Conservation (phyloP, 2,888 invertebrate genomes). For the Drosophila emarginata region DNA sequence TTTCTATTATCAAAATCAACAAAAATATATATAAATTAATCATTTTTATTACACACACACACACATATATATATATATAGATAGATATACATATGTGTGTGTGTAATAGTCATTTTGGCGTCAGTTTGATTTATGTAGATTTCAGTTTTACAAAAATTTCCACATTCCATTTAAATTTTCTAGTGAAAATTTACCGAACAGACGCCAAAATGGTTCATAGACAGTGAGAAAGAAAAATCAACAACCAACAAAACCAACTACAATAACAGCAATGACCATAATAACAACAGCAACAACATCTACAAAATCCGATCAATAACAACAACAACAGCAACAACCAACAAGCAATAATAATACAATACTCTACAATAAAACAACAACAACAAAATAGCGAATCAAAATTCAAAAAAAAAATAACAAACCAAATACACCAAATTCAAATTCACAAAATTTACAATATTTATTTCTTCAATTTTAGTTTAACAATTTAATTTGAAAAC, state of each 20-base stretch:
- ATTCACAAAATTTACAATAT: slow-evolving; percentile 35
- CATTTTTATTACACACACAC: slow-evolving; percentile 21
- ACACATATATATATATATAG: slow-evolving; percentile 15
- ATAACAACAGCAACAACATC: slow-evolving; percentile 56
- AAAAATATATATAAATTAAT: neutral
- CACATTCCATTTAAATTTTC: slow-evolving; percentile 11
- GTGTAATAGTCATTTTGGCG: neutral
- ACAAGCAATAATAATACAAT: slow-evolving; percentile 67
- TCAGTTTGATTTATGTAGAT: neutral
- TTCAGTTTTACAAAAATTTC: slow-evolving; percentile 3
- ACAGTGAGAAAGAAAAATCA: slow-evolving; percentile 39
- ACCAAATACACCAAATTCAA: slow-evolving; percentile 38
- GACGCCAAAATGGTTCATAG: slow-evolving; percentile 32
- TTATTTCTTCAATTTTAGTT: slow-evolving; percentile 30
- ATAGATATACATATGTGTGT: neutral
- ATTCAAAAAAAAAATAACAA: slow-evolving; percentile 59
- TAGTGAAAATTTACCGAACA: slow-evolving; percentile 29
- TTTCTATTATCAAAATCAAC: slow-evolving; percentile 25
- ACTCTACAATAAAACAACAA: slow-evolving; percentile 26
- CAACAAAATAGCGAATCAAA: slow-evolving; percentile 46
- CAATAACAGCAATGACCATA: slow-evolving; percentile 43
- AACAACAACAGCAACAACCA: slow-evolving; percentile 58
- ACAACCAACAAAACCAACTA: slow-evolving; percentile 47
- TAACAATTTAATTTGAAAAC: neutral
- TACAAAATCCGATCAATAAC: slow-evolving; percentile 75